Percentiles rank a stretch among this genome's conserved stretches.
Conservation (phyloP, 92 coral and sea anemone genomes). For the Parazoanthus atlanticus region DNA sequence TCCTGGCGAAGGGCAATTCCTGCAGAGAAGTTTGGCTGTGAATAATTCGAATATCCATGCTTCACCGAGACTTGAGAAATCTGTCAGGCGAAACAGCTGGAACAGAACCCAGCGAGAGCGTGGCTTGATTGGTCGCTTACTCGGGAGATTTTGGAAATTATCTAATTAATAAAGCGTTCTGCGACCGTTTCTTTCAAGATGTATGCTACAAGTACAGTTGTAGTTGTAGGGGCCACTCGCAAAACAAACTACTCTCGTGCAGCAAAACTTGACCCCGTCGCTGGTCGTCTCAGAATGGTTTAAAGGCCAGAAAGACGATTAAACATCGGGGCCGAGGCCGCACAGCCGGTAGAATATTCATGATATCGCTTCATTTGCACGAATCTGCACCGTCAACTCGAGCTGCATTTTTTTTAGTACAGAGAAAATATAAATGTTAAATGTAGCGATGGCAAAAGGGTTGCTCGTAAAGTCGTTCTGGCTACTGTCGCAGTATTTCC, state of each 20-base stretch:
- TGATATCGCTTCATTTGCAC: conserved; percentile 2
- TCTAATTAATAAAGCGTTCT: conserved; percentile 37
- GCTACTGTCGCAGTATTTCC: conserved; percentile 17
- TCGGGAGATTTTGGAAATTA: conserved; percentile 40
- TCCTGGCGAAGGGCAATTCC: conserved; percentile 30
- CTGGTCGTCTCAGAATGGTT: background rate
- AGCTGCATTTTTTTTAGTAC: background rate
- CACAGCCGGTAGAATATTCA: conserved; percentile 8
- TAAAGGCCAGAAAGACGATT: conserved; percentile 6
- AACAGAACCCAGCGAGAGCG: conserved; percentile 16
- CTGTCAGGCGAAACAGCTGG: conserved; percentile 41
- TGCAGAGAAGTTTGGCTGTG: conserved; percentile 43
- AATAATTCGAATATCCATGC: conserved; percentile 42
- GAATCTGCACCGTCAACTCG: background rate
- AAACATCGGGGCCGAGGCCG: conserved; percentile 1
- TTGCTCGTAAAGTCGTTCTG: background rate
- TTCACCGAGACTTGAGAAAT: conserved; percentile 32
- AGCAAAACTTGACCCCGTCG: conserved; percentile 16
- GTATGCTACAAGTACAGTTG: background rate
- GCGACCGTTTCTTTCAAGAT: conserved; percentile 36
- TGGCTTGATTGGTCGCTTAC: conserved; percentile 32
- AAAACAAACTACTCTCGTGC: background rate
- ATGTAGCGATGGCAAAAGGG: background rate
- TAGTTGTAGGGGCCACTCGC: background rate
- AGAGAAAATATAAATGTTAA: background rate